Base-by-base conservation (phyloP, 2,797 vertebrate genomes). In the Meda fulgida region DNA sequence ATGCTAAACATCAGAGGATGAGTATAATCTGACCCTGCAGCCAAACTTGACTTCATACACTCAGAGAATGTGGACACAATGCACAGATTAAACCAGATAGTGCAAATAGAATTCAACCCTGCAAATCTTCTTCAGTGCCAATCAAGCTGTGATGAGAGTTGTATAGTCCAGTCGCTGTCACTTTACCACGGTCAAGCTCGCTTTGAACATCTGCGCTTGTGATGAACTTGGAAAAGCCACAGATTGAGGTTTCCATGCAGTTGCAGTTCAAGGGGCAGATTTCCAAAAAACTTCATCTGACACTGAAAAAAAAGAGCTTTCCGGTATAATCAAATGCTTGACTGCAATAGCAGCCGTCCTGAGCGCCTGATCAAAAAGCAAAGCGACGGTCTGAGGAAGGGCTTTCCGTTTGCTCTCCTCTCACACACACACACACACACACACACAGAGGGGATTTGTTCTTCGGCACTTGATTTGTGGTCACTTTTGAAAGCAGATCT, bases 281-380 rank as follows among this genome's bases (percentile, higher is more conserved):
- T 48, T 75, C 63, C 14, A 4, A 46, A 38, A 43, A 14, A n/a
- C 78, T 60, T 84, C 67, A 81, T 84, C 78, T 84, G 69, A 67
- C 69, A 71, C 69, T 21, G 65, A 63, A 34, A 60, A 34, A 51
- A 75, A 46, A 80, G 60, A 34, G 81, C 81, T 86, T 89, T 89
- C 90, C 82, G 81, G 85, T 60, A 60, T 89, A 91, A 91, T 91
- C 90, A 91, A 89, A 91, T 84, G 89, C 86, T 79, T 88, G 85
- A 91, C 88, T 88, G 89, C 87, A 90, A 89, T 89, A 88, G 87
- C 85, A 85, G 77, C 86, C 67, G 43, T 73, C 73, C 84, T 71
- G 84, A 13, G 51, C 21, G 71, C n/a, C 76, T 89, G 88, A 91
- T 88, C 87, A 91, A 85, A 87, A 79, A 63, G 67, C 76, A 63